phyloP scores from a whole-genome alignment of 2,797 vertebrate genomes.

The Liparis tanakae region DNA sequence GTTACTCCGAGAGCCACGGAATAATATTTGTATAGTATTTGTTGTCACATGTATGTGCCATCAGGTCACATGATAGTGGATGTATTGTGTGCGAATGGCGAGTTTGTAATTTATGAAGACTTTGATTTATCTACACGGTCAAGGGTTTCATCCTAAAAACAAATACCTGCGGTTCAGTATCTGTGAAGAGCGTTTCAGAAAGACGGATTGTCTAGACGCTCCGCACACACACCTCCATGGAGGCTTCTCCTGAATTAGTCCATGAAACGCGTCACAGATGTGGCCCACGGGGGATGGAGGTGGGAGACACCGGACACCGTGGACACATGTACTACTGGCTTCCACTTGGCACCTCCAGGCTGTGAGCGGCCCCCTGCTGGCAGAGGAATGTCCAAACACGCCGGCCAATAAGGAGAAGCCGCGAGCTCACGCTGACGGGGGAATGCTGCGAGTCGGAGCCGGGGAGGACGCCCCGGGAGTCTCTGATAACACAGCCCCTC shows the following conservation, averaged over 20 bases:
- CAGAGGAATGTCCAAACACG: conserved; percentile 82
- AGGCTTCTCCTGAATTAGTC: conserved; percentile 75
- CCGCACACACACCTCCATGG: conserved; percentile 48
- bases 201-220: conserved; percentile 69
- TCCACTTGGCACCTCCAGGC: conserved; percentile 81
- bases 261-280: conserved; percentile 79
- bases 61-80: conserved; percentile 33
- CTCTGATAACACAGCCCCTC: conserved; percentile 76
- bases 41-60: conserved; percentile 5
- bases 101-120: conserved; percentile 22
- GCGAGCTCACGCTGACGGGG: conserved; percentile 77
- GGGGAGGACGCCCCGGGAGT: conserved; percentile 76
- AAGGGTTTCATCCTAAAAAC: not conserved
- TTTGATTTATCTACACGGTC: conserved; percentile 13
- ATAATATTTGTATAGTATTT: conserved; percentile 26
- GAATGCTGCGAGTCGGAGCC: conserved; percentile 79
- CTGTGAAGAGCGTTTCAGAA: conserved; percentile 54
- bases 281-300: conserved; percentile 67
- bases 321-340: conserved; percentile 83
- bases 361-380: conserved; percentile 78
- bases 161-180: conserved; percentile 36
- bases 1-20: conserved; percentile 15
- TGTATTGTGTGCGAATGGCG: conserved; percentile 13
- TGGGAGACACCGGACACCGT: conserved; percentile 79
- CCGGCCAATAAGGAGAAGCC: conserved; percentile 78